Evolutionary conservation across 1,140 invertebrate species (phyloP).

Genomic region (Epicauta chinensis): DNA sequence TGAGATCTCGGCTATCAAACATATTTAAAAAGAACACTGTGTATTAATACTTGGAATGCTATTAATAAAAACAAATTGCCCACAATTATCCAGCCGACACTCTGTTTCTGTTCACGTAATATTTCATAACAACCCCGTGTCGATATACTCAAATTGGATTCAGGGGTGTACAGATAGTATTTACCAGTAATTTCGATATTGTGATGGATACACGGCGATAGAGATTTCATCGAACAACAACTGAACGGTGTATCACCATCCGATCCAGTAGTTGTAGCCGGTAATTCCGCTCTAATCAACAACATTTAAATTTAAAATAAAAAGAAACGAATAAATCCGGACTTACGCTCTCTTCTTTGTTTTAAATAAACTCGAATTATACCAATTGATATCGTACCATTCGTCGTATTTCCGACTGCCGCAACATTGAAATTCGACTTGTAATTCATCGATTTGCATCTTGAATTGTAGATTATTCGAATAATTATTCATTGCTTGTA

Average conservation of each 20-base stretch:
- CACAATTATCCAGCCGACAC: slow-evolving; percentile 31
- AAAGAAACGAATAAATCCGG: background rate
- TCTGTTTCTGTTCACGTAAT: slow-evolving; percentile 26
- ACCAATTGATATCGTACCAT: slow-evolving; percentile 39
- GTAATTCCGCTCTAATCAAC: too few species aligned
- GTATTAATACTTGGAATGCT: too few species aligned
- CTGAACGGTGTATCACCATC: slow-evolving; percentile 35
- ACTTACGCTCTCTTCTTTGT: background rate
- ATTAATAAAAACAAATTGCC: slow-evolving; percentile 21
- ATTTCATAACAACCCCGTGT: slow-evolving; percentile 32
- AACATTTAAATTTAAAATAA: too few species aligned
- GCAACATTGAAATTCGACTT: slow-evolving; percentile 41
- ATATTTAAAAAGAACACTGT: too few species aligned
- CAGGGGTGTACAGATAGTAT: slow-evolving; percentile 33
- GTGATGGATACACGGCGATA: slow-evolving; percentile 40
- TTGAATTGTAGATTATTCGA: slow-evolving; percentile 31
- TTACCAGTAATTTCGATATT: slow-evolving; percentile 31
- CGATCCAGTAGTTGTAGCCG: background rate
- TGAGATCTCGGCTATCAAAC: too few species aligned
- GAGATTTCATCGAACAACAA: slow-evolving; percentile 37
- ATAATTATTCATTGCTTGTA: slow-evolving; percentile 36
- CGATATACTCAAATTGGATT: slow-evolving; percentile 37
- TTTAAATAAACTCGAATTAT: background rate
- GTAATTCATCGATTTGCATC: slow-evolving; percentile 34
- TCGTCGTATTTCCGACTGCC: slow-evolving; percentile 40